Conservation (phyloP, 2,113 vertebrate species). For the Seriola quinqueradiata region DNA sequence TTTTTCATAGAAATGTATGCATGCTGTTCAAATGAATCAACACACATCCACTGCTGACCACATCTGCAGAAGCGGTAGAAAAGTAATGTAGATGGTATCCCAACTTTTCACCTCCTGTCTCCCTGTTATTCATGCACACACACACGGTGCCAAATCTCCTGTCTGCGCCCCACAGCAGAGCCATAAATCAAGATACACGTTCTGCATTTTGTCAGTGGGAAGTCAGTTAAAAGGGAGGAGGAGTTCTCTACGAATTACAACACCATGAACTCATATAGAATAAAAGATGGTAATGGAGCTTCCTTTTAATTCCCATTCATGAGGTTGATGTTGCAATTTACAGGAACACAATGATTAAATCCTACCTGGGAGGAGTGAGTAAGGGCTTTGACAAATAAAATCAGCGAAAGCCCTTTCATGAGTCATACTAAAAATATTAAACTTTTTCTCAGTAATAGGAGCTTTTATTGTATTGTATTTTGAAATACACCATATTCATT, state of each 20-base stretch:
- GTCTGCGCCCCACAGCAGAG: not conserved
- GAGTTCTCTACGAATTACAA: not conserved
- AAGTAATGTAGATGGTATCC: not conserved
- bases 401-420: too few species aligned
- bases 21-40: not conserved
- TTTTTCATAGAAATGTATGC: conserved; percentile 3
- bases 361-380: not conserved
- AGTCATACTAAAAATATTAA: not conserved
- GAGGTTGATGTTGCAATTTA: not conserved
- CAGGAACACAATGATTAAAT: not conserved
- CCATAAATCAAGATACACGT: conserved; percentile 11
- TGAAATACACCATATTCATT: not conserved
- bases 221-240: not conserved
- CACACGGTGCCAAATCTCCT: conserved; percentile 3
- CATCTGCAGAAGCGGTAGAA: conserved; percentile 5
- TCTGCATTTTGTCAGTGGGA: not conserved
- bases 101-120: conserved; percentile 7
- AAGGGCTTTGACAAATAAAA: too few species aligned
- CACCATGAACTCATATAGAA: not conserved
- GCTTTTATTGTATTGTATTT: too few species aligned
- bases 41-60: not conserved
- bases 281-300: not conserved
- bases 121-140: not conserved
- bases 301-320: conserved; percentile 23
- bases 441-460: not conserved